Conservation (phyloP, 2,888 invertebrate genomes). For the Acronicta aceris region DNA sequence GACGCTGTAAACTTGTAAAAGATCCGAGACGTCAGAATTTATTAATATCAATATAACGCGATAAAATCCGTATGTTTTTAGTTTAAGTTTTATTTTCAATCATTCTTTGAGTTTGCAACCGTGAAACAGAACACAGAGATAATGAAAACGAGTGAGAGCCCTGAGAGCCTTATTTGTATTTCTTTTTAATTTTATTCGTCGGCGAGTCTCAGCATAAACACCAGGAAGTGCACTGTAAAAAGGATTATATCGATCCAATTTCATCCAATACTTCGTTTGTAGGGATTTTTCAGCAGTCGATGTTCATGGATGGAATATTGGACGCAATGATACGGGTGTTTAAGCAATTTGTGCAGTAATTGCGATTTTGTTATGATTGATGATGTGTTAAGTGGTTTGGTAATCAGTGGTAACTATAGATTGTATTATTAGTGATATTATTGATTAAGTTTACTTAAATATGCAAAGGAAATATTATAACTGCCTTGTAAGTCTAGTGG, state of each 20-base stretch:
- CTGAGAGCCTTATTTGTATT: constrained; percentile 18
- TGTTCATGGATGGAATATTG: constrained; percentile 11
- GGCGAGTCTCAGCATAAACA: constrained; percentile 52
- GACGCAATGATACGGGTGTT: constrained; percentile 5
- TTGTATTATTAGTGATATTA: too few relatives aligned
- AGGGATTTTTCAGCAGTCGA: constrained; percentile 49
- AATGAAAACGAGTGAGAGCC: constrained; percentile 32
- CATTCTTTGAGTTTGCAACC: constrained; percentile 21
- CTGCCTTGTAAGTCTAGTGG: too few relatives aligned
- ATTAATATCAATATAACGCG: too few relatives aligned
- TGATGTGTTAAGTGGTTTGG: too few relatives aligned
- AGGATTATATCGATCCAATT: constrained; percentile 66
- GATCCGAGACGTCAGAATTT: too few relatives aligned
- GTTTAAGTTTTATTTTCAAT: too few relatives aligned
- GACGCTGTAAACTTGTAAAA: too few relatives aligned
- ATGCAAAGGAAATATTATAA: too few relatives aligned
- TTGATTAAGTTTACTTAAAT: too few relatives aligned
- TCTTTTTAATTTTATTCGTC: constrained; percentile 53
- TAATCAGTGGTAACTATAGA: too few relatives aligned
- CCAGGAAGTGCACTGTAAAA: constrained; percentile 54
- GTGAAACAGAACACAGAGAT: constrained; percentile 27
- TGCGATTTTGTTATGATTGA: too few relatives aligned
- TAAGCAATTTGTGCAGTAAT: constrained; percentile 25
- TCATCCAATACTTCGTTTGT: constrained; percentile 41
- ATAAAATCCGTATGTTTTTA: too few relatives aligned